phyloP scores from a whole-genome alignment of 2,888 invertebrate species.

The Rhingia campestris region DNA sequence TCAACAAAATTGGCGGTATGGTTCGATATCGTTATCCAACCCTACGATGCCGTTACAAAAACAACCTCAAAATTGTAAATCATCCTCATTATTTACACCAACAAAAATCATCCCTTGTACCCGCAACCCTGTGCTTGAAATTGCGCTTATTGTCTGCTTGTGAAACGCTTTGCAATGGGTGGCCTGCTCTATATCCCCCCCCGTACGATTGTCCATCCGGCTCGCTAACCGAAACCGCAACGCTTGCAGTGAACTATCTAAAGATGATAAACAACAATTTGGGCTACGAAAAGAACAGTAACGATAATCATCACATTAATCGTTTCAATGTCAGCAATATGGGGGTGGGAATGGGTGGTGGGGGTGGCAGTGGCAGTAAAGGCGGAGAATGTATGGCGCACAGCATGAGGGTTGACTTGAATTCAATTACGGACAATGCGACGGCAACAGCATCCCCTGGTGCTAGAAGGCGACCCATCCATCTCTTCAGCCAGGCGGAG shows the following conservation, averaged over 20 bases:
- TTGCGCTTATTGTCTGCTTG: slow-evolving; percentile 62
- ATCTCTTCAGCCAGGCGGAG: slow-evolving; percentile 79
- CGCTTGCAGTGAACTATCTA: slow-evolving; percentile 61
- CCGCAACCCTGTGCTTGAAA: slow-evolving; percentile 48
- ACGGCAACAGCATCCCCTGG: slow-evolving; percentile 74
- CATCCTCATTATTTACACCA: slow-evolving; percentile 50
- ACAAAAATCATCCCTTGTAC: slow-evolving; percentile 33
- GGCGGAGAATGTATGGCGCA: slow-evolving; percentile 40
- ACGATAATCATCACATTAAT: slow-evolving; percentile 78
- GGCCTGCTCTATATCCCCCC: background rate
- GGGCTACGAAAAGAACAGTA: slow-evolving; percentile 80
- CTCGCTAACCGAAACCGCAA: slow-evolving; percentile 1
- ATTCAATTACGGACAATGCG: slow-evolving; percentile 72
- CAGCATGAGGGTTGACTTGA: slow-evolving; percentile 69
- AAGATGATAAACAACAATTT: slow-evolving; percentile 82
- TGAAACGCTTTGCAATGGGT: slow-evolving; percentile 16
- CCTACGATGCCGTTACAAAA: slow-evolving; percentile 39
- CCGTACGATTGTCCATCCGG: slow-evolving; percentile 9
- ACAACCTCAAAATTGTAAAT: slow-evolving; percentile 57
- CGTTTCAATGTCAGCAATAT: slow-evolving; percentile 68
- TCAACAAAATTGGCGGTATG: slow-evolving; percentile 61
- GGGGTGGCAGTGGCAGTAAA: slow-evolving; percentile 11
- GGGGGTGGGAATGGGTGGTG: slow-evolving; percentile 55
- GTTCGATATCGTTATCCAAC: slow-evolving; percentile 61
- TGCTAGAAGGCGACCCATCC: slow-evolving; percentile 78